A percentile compares a stretch with the other conserved stretches of the same genome.
These are phyloP conservation scores for Enteromius anoplus DNA, from an alignment of 2,797 vertebrate genomes.

Conservation along the genomic window DNA sequence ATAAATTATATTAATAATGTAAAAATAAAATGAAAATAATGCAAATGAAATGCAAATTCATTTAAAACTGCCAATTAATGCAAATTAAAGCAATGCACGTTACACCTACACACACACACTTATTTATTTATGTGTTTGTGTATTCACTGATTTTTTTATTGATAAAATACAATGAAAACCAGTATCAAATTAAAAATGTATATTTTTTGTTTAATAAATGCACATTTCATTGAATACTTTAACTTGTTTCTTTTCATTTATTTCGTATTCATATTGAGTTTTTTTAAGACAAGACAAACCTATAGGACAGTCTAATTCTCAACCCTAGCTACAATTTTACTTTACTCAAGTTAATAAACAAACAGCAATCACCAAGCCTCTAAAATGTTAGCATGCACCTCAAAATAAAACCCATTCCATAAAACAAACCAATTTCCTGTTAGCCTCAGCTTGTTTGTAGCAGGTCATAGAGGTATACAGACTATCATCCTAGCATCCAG, in stretches of 20 bases:
- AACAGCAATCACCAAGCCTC: neutral
- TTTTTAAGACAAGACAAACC: neutral
- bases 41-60: neutral
- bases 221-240: neutral
- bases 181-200: neutral
- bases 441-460: constrained; percentile 17
- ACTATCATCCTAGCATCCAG: constrained; percentile 40
- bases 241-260: neutral
- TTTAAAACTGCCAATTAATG: neutral
- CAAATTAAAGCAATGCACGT: neutral
- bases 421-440: constrained; percentile 32
- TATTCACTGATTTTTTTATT: neutral
- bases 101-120: neutral
- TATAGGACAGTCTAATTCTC: neutral
- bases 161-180: neutral
- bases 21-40: neutral
- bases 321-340: neutral
- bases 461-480: constrained; percentile 26
- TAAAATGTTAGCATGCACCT: neutral
- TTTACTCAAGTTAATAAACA: neutral
- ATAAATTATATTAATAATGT: neutral
- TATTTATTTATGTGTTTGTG: neutral
- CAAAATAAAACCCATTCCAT: neutral
- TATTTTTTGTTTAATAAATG: neutral
- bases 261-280: neutral